These are phyloP conservation scores for Eubucco bourcierii DNA, from an alignment of 2,113 vertebrate species.

Conservation along the genomic window DNA sequence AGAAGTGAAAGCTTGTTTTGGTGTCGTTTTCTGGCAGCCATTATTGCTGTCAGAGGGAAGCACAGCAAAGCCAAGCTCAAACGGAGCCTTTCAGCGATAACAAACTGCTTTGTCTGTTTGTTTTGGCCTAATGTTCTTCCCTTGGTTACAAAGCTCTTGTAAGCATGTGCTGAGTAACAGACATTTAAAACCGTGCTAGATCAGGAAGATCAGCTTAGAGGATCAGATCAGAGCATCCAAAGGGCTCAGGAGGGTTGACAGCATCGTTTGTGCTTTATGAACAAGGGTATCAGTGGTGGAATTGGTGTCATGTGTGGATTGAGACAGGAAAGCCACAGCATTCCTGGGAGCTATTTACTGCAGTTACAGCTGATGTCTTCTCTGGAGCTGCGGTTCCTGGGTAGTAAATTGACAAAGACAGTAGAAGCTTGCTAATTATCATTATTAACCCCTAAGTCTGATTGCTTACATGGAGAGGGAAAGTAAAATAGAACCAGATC, in stretches of 20 bases:
- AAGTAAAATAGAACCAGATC: background rate
- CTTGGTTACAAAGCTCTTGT: background rate
- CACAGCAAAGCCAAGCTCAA: background rate
- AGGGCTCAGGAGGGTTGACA: background rate
- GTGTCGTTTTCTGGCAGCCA: background rate
- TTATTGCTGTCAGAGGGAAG: background rate
- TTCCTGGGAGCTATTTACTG: background rate
- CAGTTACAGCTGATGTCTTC: background rate
- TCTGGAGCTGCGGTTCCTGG: background rate
- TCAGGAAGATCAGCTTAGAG: background rate
- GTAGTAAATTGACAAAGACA: too few relatives aligned
- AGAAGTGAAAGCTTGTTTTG: background rate
- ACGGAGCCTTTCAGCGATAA: background rate
- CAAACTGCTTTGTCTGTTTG: background rate
- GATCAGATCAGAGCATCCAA: background rate
- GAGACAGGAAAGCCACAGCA: background rate
- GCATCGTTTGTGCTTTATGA: background rate
- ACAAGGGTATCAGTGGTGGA: too few relatives aligned
- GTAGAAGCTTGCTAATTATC: background rate
- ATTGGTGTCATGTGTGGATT: fast-evolving
- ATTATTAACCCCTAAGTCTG: background rate
- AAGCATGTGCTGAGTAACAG: background rate
- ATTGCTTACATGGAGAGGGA: background rate
- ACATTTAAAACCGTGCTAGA: background rate
- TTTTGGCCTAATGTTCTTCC: background rate